phyloP scores from a whole-genome alignment of 2,113 vertebrate genomes.

The Oryzias melastigma region DNA sequence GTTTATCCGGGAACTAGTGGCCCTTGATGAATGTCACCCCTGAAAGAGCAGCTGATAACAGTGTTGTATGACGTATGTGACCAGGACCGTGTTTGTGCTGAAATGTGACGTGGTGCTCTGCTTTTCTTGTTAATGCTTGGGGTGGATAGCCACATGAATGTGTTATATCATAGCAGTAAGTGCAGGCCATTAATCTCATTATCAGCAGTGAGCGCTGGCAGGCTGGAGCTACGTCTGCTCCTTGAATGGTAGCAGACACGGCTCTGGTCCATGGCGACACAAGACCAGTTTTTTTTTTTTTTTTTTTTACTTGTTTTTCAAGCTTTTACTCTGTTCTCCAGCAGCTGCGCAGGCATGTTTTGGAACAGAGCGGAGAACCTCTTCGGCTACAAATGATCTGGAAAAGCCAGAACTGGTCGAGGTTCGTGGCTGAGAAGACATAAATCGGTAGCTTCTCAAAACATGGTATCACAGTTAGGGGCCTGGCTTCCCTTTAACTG shows the following conservation, averaged over 20 bases:
- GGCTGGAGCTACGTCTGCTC: constrained; percentile 39
- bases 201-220: constrained; percentile 40
- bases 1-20: constrained; percentile 48
- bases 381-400: constrained; percentile 58
- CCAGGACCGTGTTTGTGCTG: constrained; percentile 9
- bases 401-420: constrained; percentile 43
- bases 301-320: constrained; percentile 45
- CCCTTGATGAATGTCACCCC: constrained; percentile 57
- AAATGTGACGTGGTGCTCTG: constrained; percentile 16
- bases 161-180: constrained; percentile 32
- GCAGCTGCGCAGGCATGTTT: constrained; percentile 56
- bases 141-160: constrained; percentile 8
- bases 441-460: constrained; percentile 21
- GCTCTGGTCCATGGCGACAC: constrained; percentile 27
- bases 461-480: background rate
- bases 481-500: background rate
- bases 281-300: constrained; percentile 30
- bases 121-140: background rate
- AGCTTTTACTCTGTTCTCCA: constrained; percentile 50
- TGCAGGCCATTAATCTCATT: constrained; percentile 58
- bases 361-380: constrained; percentile 53
- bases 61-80: constrained; percentile 32
- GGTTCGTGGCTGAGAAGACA: constrained; percentile 3
- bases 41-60: constrained; percentile 51
- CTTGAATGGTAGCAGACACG: constrained; percentile 11